These are phyloP conservation scores for Borostomias antarcticus DNA, from an alignment of 2,797 vertebrate species.

Conservation along the genomic window DNA sequence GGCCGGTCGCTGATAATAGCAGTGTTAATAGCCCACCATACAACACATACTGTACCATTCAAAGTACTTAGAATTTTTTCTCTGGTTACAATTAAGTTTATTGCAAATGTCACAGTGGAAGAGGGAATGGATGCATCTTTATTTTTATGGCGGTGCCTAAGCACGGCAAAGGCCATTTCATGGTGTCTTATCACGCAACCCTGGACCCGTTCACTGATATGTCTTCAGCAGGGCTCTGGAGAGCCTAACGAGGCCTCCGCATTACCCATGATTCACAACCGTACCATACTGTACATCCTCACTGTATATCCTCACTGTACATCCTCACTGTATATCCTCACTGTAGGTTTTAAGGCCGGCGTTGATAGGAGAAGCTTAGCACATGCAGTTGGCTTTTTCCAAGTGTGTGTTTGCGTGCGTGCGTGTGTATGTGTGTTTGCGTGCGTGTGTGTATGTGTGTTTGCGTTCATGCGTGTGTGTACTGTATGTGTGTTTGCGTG, in stretches of 20 bases:
- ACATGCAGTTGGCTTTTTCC: no score
- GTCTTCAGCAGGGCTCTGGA: constrained; percentile 28
- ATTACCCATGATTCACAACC: no score
- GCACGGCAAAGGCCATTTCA: constrained; percentile 41
- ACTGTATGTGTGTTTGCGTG: no score
- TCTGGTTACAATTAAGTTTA: constrained; percentile 12
- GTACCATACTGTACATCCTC: no score
- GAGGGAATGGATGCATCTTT: constrained; percentile 18
- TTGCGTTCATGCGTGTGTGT: no score
- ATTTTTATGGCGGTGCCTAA: constrained; percentile 40
- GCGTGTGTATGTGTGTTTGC: no score
- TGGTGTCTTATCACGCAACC: constrained; percentile 32
- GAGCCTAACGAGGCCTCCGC: constrained; percentile 14
- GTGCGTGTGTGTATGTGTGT: not conserved
- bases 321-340: no score
- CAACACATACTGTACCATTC: not conserved
- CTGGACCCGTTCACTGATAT: constrained; percentile 30
- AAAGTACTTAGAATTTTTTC: not conserved
- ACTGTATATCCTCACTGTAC: no score
- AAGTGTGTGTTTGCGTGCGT: no score
- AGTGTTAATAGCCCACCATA: not conserved
- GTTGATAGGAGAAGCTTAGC: no score
- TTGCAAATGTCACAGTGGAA: constrained; percentile 25
- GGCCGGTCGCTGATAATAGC: not conserved
- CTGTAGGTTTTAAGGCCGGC: no score